Base-by-base conservation (phyloP, 2,888 invertebrate genomes). In the Tetramorium bicarinatum region DNA sequence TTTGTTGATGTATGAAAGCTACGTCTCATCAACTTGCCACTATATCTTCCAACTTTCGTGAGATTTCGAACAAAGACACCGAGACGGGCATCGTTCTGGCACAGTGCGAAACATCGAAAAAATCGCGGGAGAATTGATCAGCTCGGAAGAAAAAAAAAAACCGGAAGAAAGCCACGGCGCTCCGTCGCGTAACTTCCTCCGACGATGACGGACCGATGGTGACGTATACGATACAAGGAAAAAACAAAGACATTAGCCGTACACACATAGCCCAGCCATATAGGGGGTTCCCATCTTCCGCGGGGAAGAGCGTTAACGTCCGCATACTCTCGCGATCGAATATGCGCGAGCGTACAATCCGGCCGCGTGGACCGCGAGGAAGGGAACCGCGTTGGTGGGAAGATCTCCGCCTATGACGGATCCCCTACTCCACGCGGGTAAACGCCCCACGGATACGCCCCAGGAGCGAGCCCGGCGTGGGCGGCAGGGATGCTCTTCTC, bases 361-460 rank as follows among this genome's bases (percentile, higher is more conserved):
- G 47, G 21, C 34, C 34, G 79, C 77, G 52, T 49, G 56, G 49
- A 61, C 67, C 71, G 59, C 72, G 66, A 82, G 79, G 76, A 67
- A 86, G 77, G 84, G 86, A 88, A 85, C 69, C 69, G 62, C 83
- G 79, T 62, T 67, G 56, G 69, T 41, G 56, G 18, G 9, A 75
- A 81, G 47, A 84, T 82, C 91, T 87, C 92, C 92, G 91, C 92
- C 92, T 87, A 87, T 84, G 72, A 52, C n/a, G 66, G 29, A 79
- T n/a, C 88, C 91, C 91, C 87, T 85, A 82, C 83, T 88, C 75
- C 13, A n/a, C 64, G 76, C 38, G 52, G 18, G 66, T 67, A 18
- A 85, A 85, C 86, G 86, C 87, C 91, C 85, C 77, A 47, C 72
- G 76, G 82, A 41, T 83, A 89, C 90, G 89, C 90, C 82, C 59